Evolutionary conservation across 2,888 invertebrate species (phyloP), one percentile per base, ranked within the genome.

Genomic region (Cheilosia vernalis): DNA sequence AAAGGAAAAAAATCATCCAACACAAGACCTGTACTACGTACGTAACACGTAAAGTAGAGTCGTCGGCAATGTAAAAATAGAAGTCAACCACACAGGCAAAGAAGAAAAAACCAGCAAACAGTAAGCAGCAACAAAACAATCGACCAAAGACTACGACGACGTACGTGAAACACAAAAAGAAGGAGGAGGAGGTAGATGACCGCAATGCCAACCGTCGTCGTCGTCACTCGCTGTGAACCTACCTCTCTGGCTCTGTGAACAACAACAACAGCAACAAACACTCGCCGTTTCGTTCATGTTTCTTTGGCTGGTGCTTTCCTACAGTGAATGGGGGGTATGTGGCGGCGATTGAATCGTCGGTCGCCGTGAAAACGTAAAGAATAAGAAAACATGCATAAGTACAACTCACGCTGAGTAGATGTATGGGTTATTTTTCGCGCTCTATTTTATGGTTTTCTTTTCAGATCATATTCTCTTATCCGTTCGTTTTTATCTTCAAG

Each of bases 101-200:
- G 49, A 60, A 55, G 47, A 63, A 66, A 66, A 70, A 55, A 64
- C 19, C 66, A 66, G 53, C 73, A 84, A 70, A 74, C 73, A 73
- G 83, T 73, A 80, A 80, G 74, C 67, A 56, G 44, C 64, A 79
- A 69, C 64, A 79, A 79, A 84, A 84, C 84, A 84, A 84, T 84
- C 79, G 67, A 74, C 67, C 63, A 79, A 51, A 61, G 42, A 42
- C 66, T 21, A 51, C 69, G 42, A 60, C 66, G 37, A 66, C 53
- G 60, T 81, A 76, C 37, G 69, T 74, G 79, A 79, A 79, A 63
- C 56, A 74, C 63, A 80, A 80, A 72, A 85, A 72, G 69, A 81
- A 85, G 80, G 61, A 85, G 80, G 76, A 85, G 80, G 85, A 85
- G 85, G 85, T 85, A 85, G 85, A 85, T 85, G 85, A 85, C 85